These are phyloP conservation scores for Agrochola litura DNA, from an alignment of 2,888 invertebrate species.

Conservation along the genomic window DNA sequence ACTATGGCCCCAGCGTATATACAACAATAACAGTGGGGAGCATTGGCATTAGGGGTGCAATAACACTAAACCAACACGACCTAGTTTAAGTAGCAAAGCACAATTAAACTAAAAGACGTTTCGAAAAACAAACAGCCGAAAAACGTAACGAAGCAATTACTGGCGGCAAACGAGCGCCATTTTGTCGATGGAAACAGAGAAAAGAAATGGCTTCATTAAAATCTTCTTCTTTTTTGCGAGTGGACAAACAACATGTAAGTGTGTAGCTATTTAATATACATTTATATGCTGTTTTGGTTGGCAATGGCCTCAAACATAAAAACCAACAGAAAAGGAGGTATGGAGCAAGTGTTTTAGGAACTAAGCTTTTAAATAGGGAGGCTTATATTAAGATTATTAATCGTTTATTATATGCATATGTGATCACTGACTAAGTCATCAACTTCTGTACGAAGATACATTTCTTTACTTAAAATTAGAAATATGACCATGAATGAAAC, in stretches of 20 bases:
- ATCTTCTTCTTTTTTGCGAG: conserved; percentile 66
- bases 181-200: conserved; percentile 68
- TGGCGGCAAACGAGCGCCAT: conserved; percentile 72
- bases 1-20: neutral
- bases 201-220: conserved; percentile 77
- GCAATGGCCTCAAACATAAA: conserved; percentile 1
- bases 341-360: neutral
- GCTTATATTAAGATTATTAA: neutral
- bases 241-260: conserved; percentile 61
- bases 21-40: conserved; percentile 9
- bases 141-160: conserved; percentile 82
- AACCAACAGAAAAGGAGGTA: neutral
- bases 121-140: conserved; percentile 75
- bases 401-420: neutral
- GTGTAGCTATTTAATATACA: conserved; percentile 36
- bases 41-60: conserved; percentile 43
- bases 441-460: neutral
- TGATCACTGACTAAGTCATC: no score
- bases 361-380: neutral
- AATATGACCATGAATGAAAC: conserved; percentile 17
- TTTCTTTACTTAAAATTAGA: conserved; percentile 9
- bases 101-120: conserved; percentile 74
- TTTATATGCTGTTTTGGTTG: conserved; percentile 32
- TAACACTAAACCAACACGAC: conserved; percentile 51
- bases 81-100: conserved; percentile 48